Evolutionary conservation across 2,888 invertebrate genomes (phyloP), one percentile per base, ranked within the genome.

Genomic region (Drosophila anomalipes): DNA sequence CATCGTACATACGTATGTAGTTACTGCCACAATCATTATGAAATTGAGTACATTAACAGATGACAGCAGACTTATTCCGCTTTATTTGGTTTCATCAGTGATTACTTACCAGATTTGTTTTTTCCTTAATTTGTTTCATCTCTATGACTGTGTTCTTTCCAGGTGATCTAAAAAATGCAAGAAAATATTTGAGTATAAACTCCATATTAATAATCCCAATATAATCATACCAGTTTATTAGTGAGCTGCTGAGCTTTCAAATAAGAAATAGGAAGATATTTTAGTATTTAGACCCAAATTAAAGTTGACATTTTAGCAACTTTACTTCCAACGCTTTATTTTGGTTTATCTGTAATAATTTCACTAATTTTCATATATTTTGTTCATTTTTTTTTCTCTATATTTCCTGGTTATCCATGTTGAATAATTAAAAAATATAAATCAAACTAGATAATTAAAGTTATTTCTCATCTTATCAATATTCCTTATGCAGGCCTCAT

Each of bases 21-120:
- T 39, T 16, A 57, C 28, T 28, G 26, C 28, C 19, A 51, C 14
- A 69, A 41, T 60, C 54, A 69, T 33, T 54, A 28, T 33, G 39
- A 54, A 49, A 35, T 35, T 41, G 68, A 14, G 56, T 2, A 22
- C 32, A 35, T 41, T 19, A 51, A 41, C 53, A 19, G 22, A 39
- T 49, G 54, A 26, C 26, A 44, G 56, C 26, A 14, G 37, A 12
- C 3, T 54, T 22, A 54, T 54, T 39, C 16, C 9, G 56, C 56
- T 12, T 56, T 56, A 30, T 30, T 57, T 30, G 22, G 26, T 19
- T 56, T 56, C 5, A 54, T 19, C 54, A 26, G 6, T 28, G 53
- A 53, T 32, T 22, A 35, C 16, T 35, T 54, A 1, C 12, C 52
- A 52, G 19, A 6, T 28, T 52, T 32, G 12, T 3, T n/a, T 12